Conservation (phyloP, 2,888 invertebrate species). For the Omphaloscelis lunosa region DNA sequence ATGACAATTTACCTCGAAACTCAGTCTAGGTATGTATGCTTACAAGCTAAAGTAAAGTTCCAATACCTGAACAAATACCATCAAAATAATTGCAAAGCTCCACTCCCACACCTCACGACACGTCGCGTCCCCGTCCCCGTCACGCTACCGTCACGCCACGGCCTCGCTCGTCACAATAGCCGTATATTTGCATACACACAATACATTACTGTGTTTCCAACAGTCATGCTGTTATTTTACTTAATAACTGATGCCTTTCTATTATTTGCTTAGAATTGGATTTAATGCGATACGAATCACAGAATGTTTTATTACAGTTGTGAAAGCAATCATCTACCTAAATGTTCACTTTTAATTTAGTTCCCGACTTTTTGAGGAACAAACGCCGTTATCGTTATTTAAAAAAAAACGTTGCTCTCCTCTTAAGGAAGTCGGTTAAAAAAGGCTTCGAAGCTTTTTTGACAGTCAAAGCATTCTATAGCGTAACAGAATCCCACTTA, state of each 20-base stretch:
- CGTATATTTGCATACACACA: constrained; percentile 63
- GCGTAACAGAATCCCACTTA: too few relatives aligned
- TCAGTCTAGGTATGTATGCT: background rate
- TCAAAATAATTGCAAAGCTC: constrained; percentile 50
- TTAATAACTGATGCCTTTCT: constrained; percentile 43
- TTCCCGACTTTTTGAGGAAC: too few relatives aligned
- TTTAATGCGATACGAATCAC: constrained; percentile 19
- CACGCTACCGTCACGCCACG: constrained; percentile 28
- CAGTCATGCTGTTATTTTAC: constrained; percentile 53
- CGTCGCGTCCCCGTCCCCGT: constrained; percentile 7
- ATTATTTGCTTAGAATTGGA: constrained; percentile 36
- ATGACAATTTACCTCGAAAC: background rate
- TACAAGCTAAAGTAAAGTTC: background rate
- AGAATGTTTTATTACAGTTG: constrained; percentile 14
- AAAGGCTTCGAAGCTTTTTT: too few relatives aligned
- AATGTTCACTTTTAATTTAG: too few relatives aligned
- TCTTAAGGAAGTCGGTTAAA: too few relatives aligned
- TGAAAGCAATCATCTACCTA: constrained; percentile 2
- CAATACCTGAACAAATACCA: constrained; percentile 63
- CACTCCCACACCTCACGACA: background rate
- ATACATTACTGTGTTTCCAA: constrained; percentile 48
- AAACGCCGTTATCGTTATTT: too few relatives aligned
- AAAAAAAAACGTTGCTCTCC: too few relatives aligned
- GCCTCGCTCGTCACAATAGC: constrained; percentile 49
- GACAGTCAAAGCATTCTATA: too few relatives aligned